Conservation (phyloP, 2,797 vertebrate genomes). For the Myripristis murdjan region DNA sequence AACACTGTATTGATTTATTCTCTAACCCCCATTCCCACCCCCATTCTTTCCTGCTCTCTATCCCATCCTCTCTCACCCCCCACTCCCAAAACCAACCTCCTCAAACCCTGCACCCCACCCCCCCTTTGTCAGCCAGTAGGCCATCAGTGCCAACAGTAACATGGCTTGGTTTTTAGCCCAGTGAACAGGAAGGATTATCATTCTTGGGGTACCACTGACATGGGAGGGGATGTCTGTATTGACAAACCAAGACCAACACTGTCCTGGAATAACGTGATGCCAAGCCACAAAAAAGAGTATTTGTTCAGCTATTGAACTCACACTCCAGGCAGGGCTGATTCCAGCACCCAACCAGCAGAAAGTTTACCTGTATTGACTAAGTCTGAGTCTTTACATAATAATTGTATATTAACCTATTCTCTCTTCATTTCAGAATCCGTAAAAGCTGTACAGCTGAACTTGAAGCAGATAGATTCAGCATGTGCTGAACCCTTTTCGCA, state of each 20-base stretch:
- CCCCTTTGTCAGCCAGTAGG: neutral
- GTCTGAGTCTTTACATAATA: neutral
- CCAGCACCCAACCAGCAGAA: neutral
- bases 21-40: neutral
- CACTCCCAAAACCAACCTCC: neutral
- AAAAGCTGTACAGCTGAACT: neutral
- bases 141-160: constrained; percentile 7
- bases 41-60: neutral
- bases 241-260: neutral
- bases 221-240: fast-evolving
- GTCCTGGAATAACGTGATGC: neutral
- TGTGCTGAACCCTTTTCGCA: too few species aligned
- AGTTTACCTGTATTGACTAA: neutral
- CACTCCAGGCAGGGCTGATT: neutral
- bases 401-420: constrained; percentile 2
- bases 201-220: constrained; percentile 7
- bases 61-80: neutral
- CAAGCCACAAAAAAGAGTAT: neutral
- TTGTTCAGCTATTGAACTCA: neutral
- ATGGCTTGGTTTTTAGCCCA: constrained; percentile 4
- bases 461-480: too few species aligned
- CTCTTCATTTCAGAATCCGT: neutral
- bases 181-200: constrained; percentile 19
- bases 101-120: neutral
- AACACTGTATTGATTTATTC: neutral